phyloP scores from a whole-genome alignment of 2,888 invertebrate species.

The Atethmia centrago region DNA sequence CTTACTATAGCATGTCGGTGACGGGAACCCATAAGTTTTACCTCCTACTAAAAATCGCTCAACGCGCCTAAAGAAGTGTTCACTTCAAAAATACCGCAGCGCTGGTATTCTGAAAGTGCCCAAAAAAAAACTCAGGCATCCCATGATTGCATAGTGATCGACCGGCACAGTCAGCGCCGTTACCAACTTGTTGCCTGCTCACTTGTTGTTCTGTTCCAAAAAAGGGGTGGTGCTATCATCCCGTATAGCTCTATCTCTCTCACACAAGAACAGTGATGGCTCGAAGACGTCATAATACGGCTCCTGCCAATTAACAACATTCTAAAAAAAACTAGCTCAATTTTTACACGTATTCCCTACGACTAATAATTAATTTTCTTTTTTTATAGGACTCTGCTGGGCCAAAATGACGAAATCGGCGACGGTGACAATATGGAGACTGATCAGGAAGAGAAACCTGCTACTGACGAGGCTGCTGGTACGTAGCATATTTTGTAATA shows the following conservation, averaged over 20 bases:
- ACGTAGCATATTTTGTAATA: conserved; percentile 32
- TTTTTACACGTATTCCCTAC: not conserved
- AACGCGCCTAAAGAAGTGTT: too few relatives aligned
- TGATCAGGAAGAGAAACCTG: conserved; percentile 83
- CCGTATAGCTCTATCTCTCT: not conserved
- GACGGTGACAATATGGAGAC: conserved; percentile 85
- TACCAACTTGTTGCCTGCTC: not conserved
- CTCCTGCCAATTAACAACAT: not conserved
- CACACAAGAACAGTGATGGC: not conserved
- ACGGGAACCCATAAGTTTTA: too few relatives aligned
- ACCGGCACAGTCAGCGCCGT: not conserved
- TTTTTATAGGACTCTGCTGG: conserved; percentile 74
- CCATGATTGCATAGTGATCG: too few relatives aligned
- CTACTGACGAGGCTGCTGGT: conserved; percentile 83
- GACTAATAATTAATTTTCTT: not conserved
- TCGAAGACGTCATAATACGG: not conserved
- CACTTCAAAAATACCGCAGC: too few relatives aligned
- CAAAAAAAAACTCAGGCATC: too few relatives aligned
- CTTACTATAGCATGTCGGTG: too few relatives aligned
- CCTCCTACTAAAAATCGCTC: too few relatives aligned
- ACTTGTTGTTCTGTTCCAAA: not conserved
- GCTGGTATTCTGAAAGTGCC: too few relatives aligned
- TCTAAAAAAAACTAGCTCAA: not conserved
- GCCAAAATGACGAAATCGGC: conserved; percentile 78
- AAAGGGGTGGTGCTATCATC: not conserved